Evolutionary conservation across 2,113 vertebrate species (phyloP), one percentile per base, ranked within the genome.

Genomic region (Prietella phreatophila): DNA sequence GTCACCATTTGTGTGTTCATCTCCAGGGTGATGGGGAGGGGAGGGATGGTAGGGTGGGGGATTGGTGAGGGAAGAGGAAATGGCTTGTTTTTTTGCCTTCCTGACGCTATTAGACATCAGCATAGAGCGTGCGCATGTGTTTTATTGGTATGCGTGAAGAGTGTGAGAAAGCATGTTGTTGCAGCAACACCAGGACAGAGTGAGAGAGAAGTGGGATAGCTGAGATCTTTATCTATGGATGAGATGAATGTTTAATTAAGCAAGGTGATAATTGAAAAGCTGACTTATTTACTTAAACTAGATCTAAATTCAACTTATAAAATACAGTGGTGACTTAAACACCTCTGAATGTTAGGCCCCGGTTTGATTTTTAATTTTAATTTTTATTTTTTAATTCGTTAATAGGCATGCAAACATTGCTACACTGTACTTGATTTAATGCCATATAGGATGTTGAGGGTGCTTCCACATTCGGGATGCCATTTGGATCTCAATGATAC

Each of bases 41-140:
- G 73, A 9, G 4, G 78, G 33, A 53, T 17, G 56, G 82, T 25
- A 65, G 3, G 61, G 8, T 50, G 86, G 89, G 89, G 89, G 25
- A 25, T 39, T 83, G 36, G 33, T 22, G 78, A 84, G 86, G 88
- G 82, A 76, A 84, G 91, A 90, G 90, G 87, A 91, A 91, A 91
- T 96, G 96, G 95, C 93, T 95, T 96, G 96, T 96, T 96, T 96
- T 97, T 97, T 96, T 94, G 95, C 96, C 97, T 96, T 97, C 96
- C 96, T 95, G 96, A 96, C 96, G 95, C 96, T 94, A 96, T 96
- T 96, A 97, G 96, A 96, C 95, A 94, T 92, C 93, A 94, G 95
- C 95, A 93, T 89, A 94, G 89, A 94, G 25, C 39, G 22, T 84
- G 85, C 93, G 93, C 93, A 94, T 92, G 89, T 92, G 85, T 95